phyloP scores from a whole-genome alignment of 2,113 vertebrate genomes.

The Mixornis gularis region DNA sequence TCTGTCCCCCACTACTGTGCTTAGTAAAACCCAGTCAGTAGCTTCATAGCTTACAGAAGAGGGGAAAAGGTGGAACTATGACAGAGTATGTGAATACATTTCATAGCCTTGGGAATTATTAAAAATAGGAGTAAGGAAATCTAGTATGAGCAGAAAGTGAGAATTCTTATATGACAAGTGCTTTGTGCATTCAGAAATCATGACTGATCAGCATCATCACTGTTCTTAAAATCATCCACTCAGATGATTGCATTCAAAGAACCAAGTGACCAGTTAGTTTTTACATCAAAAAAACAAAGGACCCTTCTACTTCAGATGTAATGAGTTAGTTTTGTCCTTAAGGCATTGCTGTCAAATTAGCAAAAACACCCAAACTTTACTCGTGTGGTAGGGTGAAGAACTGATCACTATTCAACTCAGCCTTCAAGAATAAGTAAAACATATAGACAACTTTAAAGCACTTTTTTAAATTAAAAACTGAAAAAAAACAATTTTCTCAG shows the following conservation, averaged over 20 bases:
- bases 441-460: background rate
- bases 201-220: background rate
- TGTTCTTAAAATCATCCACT: background rate
- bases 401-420: background rate
- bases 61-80: background rate
- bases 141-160: background rate
- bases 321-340: background rate
- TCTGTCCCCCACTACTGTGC: background rate
- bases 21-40: background rate
- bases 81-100: background rate
- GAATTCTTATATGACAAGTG: background rate
- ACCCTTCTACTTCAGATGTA: background rate
- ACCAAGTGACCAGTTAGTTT: background rate
- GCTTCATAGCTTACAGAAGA: background rate
- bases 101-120: background rate
- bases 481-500: background rate
- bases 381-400: background rate
- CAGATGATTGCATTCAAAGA: background rate
- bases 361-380: background rate
- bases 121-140: background rate
- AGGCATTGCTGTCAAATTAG: background rate
- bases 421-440: background rate
- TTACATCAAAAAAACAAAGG: background rate
- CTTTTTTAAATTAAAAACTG: background rate
- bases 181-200: background rate